These are phyloP conservation scores for Neosalanx taihuensis DNA, from an alignment of 2,797 vertebrate genomes.

Conservation along the genomic window DNA sequence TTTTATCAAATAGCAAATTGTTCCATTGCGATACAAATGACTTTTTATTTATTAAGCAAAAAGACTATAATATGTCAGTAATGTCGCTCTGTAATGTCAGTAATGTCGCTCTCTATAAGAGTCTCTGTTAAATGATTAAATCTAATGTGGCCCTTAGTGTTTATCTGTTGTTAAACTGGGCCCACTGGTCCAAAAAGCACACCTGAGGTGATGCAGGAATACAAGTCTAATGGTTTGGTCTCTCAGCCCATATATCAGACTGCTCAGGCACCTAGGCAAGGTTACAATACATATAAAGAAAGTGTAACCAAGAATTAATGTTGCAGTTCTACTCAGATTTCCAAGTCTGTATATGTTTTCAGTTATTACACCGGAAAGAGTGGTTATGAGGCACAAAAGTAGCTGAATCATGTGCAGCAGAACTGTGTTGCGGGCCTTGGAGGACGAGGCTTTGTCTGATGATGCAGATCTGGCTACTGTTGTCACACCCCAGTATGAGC, in stretches of 20 bases:
- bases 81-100: too few relatives aligned
- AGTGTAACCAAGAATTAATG: constrained; percentile 2
- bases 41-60: too few relatives aligned
- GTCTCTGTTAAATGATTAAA: too few relatives aligned
- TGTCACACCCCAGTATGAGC: constrained; percentile 37
- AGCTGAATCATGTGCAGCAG: constrained; percentile 45
- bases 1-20: too few relatives aligned
- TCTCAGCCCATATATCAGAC: constrained; percentile 41
- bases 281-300: constrained; percentile 19
- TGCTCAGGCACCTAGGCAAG: constrained; percentile 32
- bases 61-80: too few relatives aligned
- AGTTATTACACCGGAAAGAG: constrained; percentile 22
- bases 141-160: too few relatives aligned
- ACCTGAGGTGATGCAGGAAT: constrained; percentile 22
- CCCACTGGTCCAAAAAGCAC: background rate
- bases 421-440: constrained; percentile 36
- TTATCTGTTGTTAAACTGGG: too few relatives aligned
- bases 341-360: background rate
- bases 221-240: constrained; percentile 26
- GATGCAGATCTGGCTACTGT: constrained; percentile 38
- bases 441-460: constrained; percentile 34
- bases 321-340: background rate
- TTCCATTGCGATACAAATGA: too few relatives aligned
- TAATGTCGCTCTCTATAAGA: too few relatives aligned
- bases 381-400: constrained; percentile 3